These are phyloP conservation scores for Oscheius myriophilus DNA, from an alignment of 2,888 invertebrate genomes.

Conservation along the genomic window DNA sequence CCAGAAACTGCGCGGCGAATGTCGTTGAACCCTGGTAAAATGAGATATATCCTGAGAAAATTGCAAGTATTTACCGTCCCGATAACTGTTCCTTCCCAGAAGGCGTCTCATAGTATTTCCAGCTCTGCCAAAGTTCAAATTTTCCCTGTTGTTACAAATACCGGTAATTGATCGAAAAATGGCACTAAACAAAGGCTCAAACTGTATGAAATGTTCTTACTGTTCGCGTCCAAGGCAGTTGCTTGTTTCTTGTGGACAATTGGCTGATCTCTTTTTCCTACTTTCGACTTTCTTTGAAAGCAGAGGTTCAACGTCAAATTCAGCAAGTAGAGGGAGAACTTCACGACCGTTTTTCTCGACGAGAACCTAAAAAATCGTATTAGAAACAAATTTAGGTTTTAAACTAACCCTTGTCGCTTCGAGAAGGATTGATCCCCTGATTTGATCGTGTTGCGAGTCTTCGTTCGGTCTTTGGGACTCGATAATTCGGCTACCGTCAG, in stretches of 20 bases:
- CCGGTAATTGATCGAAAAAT: slow-evolving; percentile 76
- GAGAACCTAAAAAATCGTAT: not conserved
- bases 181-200: slow-evolving; percentile 27
- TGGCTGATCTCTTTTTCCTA: not conserved
- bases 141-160: slow-evolving; percentile 84
- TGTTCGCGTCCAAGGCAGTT: slow-evolving; percentile 6
- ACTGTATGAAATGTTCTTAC: not conserved
- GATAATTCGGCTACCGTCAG: not conserved
- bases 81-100: slow-evolving; percentile 81
- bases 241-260: not conserved
- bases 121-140: slow-evolving; percentile 84
- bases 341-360: slow-evolving; percentile 22
- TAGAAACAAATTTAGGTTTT: too few relatives aligned
- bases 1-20: slow-evolving; percentile 36
- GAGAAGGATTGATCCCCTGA: slow-evolving; percentile 19
- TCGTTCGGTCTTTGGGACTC: slow-evolving; percentile 25
- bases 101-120: slow-evolving; percentile 85
- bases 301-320: slow-evolving; percentile 22
- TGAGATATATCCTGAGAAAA: too few relatives aligned
- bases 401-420: slow-evolving; percentile 19
- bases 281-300: slow-evolving; percentile 8
- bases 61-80: slow-evolving; percentile 33
- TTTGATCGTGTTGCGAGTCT: slow-evolving; percentile 25
- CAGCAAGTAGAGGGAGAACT: slow-evolving; percentile 14
- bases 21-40: slow-evolving; percentile 25